Evolutionary conservation across 2,113 vertebrate genomes (phyloP), one percentile per base, ranked within the genome.

Genomic region (Hemiprocne comata): DNA sequence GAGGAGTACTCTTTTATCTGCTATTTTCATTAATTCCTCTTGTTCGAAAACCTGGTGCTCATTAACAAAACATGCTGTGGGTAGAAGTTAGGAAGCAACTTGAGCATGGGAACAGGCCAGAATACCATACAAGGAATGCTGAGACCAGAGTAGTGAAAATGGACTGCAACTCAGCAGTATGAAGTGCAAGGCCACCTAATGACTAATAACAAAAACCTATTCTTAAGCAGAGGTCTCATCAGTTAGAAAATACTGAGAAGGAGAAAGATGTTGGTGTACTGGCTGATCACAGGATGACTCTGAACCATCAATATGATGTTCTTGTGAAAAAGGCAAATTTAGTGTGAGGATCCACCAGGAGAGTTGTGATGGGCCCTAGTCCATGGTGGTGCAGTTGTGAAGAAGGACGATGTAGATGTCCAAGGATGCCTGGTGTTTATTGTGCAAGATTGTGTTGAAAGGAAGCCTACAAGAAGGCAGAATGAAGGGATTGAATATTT

Each of bases 231-330:
- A 21, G 40, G 28, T 53, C 48, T 91, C 70, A 90, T 81, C 95
- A 93, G 93, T 93, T 95, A 89, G 81, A 82, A 93, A 94, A 91
- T 97, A 96, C 91, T 87, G 90, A 95, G 94, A 96, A 96, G 93
- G 65, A 80, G 72, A 86, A 62, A 86, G 40, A 36, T 89, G 44
- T 72, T 44, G 2, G 54, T 48, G 62, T 44, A 38, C 50, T 62
- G 91, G 51, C 51, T 90, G n/a, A 73, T 95, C 91, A 7, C 91
- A 71, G 60, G 89, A 96, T 96, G 94, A 95, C 67, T 96, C 38
- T 2, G 2, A 86, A 19, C 54, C 44, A 83, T 14, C 46, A 82
- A 31, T 78, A 19, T 31, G 28, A 31, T 16, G 4, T 88, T 93
- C 79, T 25, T 42, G 10, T 73, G 91, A 86, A 90, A 93, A 80